Conservation (phyloP, 2,113 vertebrate genomes). For the Sander vitreus region DNA sequence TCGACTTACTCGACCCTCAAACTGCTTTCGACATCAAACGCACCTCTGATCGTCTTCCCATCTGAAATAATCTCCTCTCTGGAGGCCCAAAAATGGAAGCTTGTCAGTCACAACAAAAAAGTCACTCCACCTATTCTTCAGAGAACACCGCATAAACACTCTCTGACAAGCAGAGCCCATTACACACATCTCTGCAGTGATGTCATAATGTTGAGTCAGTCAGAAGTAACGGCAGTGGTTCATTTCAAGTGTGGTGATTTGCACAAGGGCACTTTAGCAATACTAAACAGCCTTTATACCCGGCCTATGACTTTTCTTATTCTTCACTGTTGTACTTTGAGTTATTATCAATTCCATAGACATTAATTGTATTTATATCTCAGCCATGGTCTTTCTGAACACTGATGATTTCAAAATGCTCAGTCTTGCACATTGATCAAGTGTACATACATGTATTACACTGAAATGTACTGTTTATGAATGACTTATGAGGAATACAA, state of each 20-base stretch:
- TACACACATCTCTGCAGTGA: not conserved
- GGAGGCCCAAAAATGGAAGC: constrained; percentile 3
- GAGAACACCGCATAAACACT: not conserved
- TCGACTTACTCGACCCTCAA: constrained; percentile 34
- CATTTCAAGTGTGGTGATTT: not conserved
- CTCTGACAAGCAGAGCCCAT: too few species aligned
- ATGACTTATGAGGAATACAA: not conserved
- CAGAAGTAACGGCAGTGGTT: not conserved
- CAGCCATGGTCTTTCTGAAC: not conserved
- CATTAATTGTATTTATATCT: not conserved
- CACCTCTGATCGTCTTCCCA: constrained; percentile 42
- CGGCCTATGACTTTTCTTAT: not conserved
- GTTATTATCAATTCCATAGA: not conserved
- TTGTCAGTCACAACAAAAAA: constrained; percentile 36
- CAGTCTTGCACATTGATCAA: not conserved
- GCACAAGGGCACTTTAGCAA: constrained; percentile 3
- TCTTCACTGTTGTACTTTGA: not conserved
- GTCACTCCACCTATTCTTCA: constrained; percentile 1
- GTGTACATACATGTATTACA: too few species aligned
- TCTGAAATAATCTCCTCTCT: constrained; percentile 41
- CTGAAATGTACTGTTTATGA: not conserved
- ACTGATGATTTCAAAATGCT: not conserved
- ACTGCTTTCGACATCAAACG: constrained; percentile 40
- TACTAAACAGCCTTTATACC: not conserved
- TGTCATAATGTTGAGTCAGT: not conserved